Percentiles rank a stretch among this genome's conserved stretches.
These are phyloP conservation scores for Latrodectus elegans DNA, from an alignment of 2,888 invertebrate species.

Conservation along the genomic window DNA sequence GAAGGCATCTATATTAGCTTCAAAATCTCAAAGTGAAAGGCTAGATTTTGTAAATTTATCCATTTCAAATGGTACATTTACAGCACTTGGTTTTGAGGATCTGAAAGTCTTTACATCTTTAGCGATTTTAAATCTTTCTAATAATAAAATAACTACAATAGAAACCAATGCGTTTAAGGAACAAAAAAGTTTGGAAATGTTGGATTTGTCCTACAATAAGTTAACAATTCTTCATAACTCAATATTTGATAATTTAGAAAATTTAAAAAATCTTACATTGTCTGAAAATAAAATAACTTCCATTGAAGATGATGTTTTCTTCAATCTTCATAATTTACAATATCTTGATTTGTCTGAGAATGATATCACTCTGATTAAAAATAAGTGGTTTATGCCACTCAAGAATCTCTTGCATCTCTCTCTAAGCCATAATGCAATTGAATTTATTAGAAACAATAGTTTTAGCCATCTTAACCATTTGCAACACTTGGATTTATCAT, in stretches of 20 bases:
- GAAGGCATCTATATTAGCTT: conserved; percentile 24
- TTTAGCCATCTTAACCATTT: conserved; percentile 44
- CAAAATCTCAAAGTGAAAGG: conserved; percentile 28
- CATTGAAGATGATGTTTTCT: conserved; percentile 42
- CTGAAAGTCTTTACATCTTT: conserved; percentile 40
- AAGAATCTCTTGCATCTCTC: conserved; percentile 33
- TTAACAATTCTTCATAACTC: conserved; percentile 24
- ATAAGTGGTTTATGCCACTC: conserved; percentile 27
- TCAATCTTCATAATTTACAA: conserved; percentile 28
- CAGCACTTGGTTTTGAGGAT: conserved; percentile 13
- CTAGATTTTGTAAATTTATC: conserved; percentile 24
- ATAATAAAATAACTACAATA: conserved; percentile 51
- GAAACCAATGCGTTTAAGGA: conserved; percentile 48
- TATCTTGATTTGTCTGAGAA: conserved; percentile 55
- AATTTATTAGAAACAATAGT: conserved; percentile 26
- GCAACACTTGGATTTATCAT: conserved; percentile 53
- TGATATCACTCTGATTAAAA: conserved; percentile 25
- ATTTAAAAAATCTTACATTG: conserved; percentile 52
- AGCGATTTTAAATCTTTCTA: conserved; percentile 29
- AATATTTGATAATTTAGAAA: conserved; percentile 22
- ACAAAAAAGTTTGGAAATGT: conserved; percentile 30
- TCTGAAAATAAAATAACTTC: conserved; percentile 44
- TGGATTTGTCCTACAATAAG: conserved; percentile 56
- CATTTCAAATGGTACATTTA: conserved; percentile 20
- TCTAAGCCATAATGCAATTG: conserved; percentile 49